Evolutionary conservation across 2,888 invertebrate genomes (phyloP), one percentile per base, ranked within the genome.

Genomic region (Oithona nana): DNA sequence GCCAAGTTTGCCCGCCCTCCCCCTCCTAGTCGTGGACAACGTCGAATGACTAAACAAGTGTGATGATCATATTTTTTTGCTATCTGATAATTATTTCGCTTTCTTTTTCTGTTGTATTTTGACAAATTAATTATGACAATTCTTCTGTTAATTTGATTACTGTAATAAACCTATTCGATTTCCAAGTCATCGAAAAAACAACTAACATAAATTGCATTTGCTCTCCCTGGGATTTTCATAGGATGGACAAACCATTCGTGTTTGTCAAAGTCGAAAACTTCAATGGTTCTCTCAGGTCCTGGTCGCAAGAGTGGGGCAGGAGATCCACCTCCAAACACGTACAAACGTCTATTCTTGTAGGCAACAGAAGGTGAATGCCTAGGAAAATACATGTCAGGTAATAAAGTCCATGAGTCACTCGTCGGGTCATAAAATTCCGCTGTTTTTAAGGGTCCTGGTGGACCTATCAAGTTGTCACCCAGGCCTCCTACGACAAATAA

Each of bases 1-100:
- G 88, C 88, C 22, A 88, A 90, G 69, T 97, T 97, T 77, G 88
- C 89, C 65, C 93, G 93, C 74, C 97, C 97, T 1, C 94, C 94
- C 8, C 97, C 95, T 49, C 88, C 89, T 3, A 86, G 86, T 71
- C 79, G 94, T 69, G 94, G 94, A 50, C 90, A 90, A 0, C 88
- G 87, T 73, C 79, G 93, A 66, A 79, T 93, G 69, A 89, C 88
- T 57, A 87, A 84, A 73, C 72, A 80, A 26, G 64, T 65, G 22
- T 28, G n/a, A 57, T 57, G 20, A 57, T 20, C 16, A 28, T 26
- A 57, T 22, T 57, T 3, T 22, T 54, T 54, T n/a, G n/a, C n/a
- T n/a, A n/a, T n/a, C n/a, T n/a, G n/a, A n/a, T 39, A 11, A 51
- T 22, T 22, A 20, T 20, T 20, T 16, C 48, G 11, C 52, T 51